A percentile compares a stretch with the other conserved stretches of the same genome.
Evolutionary conservation across 2,888 invertebrate genomes (phyloP).

Genomic region (Sycophila texana): DNA sequence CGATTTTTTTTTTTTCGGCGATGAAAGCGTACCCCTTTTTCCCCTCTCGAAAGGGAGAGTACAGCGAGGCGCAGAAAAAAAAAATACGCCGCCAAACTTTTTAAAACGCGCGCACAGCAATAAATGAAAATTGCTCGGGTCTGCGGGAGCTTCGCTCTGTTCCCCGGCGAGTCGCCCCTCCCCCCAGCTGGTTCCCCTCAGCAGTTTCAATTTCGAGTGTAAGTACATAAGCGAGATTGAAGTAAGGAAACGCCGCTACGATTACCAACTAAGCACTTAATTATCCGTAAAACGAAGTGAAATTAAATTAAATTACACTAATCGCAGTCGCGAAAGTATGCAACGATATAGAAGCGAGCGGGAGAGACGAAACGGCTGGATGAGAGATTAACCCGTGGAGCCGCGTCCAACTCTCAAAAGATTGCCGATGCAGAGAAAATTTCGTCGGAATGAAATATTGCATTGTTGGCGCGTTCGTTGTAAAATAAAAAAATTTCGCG

Average conservation of each 20-base stretch:
- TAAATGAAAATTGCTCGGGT: constrained; percentile 40
- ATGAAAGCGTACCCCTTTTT: too few relatives aligned
- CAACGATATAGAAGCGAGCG: background rate
- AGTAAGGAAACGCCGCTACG: constrained; percentile 44
- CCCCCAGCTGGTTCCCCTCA: background rate
- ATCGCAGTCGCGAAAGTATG: background rate
- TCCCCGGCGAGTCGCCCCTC: background rate
- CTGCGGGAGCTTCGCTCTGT: background rate
- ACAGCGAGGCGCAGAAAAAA: background rate
- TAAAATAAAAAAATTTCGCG: too few relatives aligned
- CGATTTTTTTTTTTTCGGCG: too few relatives aligned
- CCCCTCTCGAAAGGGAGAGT: too few relatives aligned
- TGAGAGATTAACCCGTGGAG: background rate
- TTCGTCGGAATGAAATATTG: background rate
- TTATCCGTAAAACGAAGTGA: constrained; percentile 54
- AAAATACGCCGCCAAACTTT: background rate
- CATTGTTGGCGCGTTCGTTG: too few relatives aligned
- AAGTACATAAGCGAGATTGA: constrained; percentile 53
- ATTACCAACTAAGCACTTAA: constrained; percentile 56
- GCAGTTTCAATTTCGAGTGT: constrained; percentile 51
- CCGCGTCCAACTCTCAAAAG: background rate
- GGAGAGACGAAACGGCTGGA: constrained; percentile 8
- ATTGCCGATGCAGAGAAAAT: background rate
- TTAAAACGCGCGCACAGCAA: constrained; percentile 10
- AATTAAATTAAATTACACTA: constrained; percentile 32